phyloP scores from a whole-genome alignment of 2,113 vertebrate genomes.

The Mastomys natalensis region DNA sequence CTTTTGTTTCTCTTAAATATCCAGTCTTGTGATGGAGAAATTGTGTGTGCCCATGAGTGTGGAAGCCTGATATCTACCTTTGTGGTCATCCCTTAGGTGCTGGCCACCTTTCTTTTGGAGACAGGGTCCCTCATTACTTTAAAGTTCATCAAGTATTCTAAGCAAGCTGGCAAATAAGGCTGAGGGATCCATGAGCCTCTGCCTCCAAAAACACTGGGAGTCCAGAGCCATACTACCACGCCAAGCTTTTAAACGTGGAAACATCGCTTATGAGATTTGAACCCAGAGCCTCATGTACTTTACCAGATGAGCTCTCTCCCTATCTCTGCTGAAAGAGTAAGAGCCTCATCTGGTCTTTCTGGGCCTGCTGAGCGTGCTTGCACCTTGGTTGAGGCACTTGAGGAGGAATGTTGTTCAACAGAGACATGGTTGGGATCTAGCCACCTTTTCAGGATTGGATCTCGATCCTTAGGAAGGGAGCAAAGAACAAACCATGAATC shows the following conservation, averaged over 20 bases:
- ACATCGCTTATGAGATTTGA: neutral
- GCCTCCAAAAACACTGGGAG: neutral
- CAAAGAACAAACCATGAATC: accelerated
- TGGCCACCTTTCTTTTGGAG: neutral
- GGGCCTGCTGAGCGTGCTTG: neutral
- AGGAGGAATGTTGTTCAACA: neutral
- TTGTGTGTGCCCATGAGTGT: neutral
- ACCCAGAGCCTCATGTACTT: neutral
- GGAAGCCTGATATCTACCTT: neutral
- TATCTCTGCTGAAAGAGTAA: neutral
- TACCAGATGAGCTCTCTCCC: neutral
- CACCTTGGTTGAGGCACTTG: neutral
- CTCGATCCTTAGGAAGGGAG: neutral
- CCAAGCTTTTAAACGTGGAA: neutral
- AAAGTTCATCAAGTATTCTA: neutral
- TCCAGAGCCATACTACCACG: neutral
- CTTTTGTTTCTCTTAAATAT: neutral
- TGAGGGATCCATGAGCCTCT: neutral
- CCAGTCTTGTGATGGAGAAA: neutral
- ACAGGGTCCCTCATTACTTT: neutral
- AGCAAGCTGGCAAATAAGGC: neutral
- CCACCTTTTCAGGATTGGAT: neutral
- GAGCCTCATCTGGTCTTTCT: neutral
- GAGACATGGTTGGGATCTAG: neutral
- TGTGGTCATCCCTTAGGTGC: neutral